Conservation (phyloP, 2,113 vertebrate species). For the Eublepharis macularius region DNA sequence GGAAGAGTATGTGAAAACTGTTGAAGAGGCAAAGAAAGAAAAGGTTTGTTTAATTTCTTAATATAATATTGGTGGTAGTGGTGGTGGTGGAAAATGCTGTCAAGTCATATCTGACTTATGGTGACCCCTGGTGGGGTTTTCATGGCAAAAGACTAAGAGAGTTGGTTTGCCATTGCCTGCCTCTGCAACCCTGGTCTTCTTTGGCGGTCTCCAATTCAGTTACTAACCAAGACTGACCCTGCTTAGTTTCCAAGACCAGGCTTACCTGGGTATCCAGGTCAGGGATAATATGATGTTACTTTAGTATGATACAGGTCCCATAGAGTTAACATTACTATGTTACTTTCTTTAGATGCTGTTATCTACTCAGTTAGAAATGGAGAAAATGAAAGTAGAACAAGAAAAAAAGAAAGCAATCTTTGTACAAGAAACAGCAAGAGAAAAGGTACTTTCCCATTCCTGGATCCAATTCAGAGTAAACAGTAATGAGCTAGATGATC, state of each 20-base stretch:
- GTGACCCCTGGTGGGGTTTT: no score
- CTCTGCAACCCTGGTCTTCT: no score
- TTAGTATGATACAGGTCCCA: rapidly evolving
- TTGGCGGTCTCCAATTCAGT: no score
- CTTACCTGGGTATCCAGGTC: no score
- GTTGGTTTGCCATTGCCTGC: no score
- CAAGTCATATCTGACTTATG: no score
- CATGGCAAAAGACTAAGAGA: no score
- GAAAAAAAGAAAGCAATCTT: conserved; percentile 94
- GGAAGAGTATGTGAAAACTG: conserved; percentile 84
- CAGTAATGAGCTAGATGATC: no score
- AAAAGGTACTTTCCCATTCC: conserved; percentile 82
- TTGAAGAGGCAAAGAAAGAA: conserved; percentile 92
- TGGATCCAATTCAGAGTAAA: neutral
- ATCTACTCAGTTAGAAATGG: conserved; percentile 95
- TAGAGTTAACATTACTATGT: conserved; percentile 13
- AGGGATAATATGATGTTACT: neutral
- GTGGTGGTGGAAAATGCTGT: no score
- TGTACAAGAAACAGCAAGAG: conserved; percentile 90
- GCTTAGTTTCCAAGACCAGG: no score
- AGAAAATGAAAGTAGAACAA: conserved; percentile 97
- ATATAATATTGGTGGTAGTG: no score
- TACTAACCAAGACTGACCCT: no score
- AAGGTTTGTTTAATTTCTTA: conserved; percentile 80
- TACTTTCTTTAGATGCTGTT: conserved; percentile 79